Percentiles rank a stretch among this genome's conserved stretches.
Conservation (phyloP, 1,140 invertebrate species). For the Drosophila lini region DNA sequence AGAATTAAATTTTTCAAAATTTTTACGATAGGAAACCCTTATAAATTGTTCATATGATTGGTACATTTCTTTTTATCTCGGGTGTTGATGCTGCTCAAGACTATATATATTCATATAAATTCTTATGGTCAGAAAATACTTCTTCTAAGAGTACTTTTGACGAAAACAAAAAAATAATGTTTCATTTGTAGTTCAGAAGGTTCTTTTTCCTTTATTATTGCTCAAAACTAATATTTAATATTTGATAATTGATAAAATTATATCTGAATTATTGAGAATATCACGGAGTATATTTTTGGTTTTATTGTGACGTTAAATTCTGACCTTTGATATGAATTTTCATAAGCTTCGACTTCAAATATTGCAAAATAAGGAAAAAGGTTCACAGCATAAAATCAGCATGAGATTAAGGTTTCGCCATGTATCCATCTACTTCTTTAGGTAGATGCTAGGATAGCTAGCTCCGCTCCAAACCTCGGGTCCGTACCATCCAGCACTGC, state of each 20-base stretch:
- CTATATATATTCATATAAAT: too few species aligned
- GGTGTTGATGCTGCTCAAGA: too few species aligned
- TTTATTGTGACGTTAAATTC: neutral
- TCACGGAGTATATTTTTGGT: slow-evolving; percentile 6
- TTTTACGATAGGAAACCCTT: too few species aligned
- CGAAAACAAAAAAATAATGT: too few species aligned
- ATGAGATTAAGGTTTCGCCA: neutral
- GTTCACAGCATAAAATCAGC: neutral
- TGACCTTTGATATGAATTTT: neutral
- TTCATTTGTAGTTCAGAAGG: neutral
- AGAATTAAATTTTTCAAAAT: too few species aligned
- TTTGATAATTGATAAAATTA: neutral
- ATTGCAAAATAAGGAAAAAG: neutral
- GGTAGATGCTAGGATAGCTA: slow-evolving; percentile 60
- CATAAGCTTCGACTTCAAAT: neutral
- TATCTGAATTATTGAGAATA: neutral
- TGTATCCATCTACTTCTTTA: slow-evolving; percentile 53
- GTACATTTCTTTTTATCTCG: too few species aligned
- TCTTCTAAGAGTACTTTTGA: too few species aligned
- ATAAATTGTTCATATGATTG: too few species aligned
- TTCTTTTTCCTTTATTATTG: too few species aligned
- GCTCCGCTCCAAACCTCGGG: slow-evolving; percentile 52
- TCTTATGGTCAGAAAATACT: too few species aligned
- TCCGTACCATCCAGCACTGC: slow-evolving; percentile 55
- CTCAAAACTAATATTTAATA: too few species aligned